Conservation (phyloP, 2,888 invertebrate species). For the Lepidocyrtoides sp. region DNA sequence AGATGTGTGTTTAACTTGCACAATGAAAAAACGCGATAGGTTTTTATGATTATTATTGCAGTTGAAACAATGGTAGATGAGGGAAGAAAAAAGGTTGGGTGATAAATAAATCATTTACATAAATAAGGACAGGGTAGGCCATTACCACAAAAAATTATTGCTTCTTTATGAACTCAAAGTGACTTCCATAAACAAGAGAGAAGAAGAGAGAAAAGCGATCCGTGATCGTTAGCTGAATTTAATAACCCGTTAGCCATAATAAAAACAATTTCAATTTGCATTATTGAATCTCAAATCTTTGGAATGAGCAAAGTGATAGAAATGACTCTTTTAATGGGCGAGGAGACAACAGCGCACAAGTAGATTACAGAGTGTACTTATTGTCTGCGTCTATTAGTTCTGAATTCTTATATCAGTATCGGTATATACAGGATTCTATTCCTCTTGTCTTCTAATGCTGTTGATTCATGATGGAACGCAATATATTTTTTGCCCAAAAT, state of each 20-base stretch:
- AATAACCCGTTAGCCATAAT: conserved; percentile 78
- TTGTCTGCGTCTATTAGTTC: too few species aligned
- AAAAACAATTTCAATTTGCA: conserved; percentile 79
- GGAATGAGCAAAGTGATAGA: conserved; percentile 18
- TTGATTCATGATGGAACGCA: not conserved
- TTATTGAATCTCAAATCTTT: conserved; percentile 67
- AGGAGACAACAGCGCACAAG: conserved; percentile 63
- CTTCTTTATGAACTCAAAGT: conserved; percentile 65
- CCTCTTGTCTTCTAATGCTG: too few species aligned
- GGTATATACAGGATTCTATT: too few species aligned
- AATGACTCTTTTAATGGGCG: conserved; percentile 53
- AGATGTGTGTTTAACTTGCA: not conserved
- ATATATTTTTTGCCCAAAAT: not conserved
- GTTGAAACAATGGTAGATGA: conserved; percentile 20
- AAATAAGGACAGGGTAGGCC: conserved; percentile 66
- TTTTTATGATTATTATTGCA: conserved; percentile 27
- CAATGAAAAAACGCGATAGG: not conserved
- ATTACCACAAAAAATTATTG: conserved; percentile 71
- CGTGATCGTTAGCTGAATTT: conserved; percentile 55
- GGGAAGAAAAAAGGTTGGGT: conserved; percentile 68
- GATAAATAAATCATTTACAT: conserved; percentile 78
- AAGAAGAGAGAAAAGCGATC: conserved; percentile 12
- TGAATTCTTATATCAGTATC: too few species aligned
- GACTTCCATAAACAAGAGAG: conserved; percentile 36
- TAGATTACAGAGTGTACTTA: not conserved